Base-by-base conservation (phyloP, 2,797 vertebrate species). In the Euthynnus affinis region DNA sequence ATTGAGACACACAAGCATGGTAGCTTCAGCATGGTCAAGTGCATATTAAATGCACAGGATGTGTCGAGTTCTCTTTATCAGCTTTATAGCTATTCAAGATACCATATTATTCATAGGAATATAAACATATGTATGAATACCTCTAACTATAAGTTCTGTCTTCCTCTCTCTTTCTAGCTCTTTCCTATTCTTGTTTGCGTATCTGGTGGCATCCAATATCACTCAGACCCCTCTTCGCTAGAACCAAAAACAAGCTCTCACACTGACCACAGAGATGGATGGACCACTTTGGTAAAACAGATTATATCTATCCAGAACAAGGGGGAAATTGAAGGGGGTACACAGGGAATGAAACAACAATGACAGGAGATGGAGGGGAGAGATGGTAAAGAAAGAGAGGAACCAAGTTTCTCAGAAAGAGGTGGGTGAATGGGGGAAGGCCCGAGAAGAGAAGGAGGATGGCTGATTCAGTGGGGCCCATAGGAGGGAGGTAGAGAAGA, bases 181-280 rank as follows among this genome's bases (percentile, higher is more conserved):
- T 66, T 75, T 55, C 32, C 7, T 71, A 13, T 9, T 61, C 17
- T 57, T 80, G 64, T 71, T 70, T 78, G 64, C 57, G 83, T 67
- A 56, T 87, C 82, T 80, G 90, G 57, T 86, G 93, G 44, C 9
- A 89, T 75, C 87, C 77, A 89, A 84, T 90, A 91, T 95, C 90
- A 93, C 81, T 76, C 76, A 88, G 84, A 90, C 78, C 82, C 81
- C 91, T 91, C 87, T 94, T 93, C 89, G 87, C 90, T 86, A 94
- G 92, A 94, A 95, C 93, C 92, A 91, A 91, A 93, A 93, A 93
- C 90, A 95, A 89, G 89, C 90, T 93, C 91, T 91, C 91, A 83
- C 85, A 62, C 85, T 80, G 25, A 9, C 89, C 79, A 20, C 82
- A 6, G 88, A 94, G 91, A 93, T 84, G 85, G 92, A 94, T 93